Base-by-base conservation (phyloP, 2,797 vertebrate genomes). In the Odontamblyopus rebecca region DNA sequence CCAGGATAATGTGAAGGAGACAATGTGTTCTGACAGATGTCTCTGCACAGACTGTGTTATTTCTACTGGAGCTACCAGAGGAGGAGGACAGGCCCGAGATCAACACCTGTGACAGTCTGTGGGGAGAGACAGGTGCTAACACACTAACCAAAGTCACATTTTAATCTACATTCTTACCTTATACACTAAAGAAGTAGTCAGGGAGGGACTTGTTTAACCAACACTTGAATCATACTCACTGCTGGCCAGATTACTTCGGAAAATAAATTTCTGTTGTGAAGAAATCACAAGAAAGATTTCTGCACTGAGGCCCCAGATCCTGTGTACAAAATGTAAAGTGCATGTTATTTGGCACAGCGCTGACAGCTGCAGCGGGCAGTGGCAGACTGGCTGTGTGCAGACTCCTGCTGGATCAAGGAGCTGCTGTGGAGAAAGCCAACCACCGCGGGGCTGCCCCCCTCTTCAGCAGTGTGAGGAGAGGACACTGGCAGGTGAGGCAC, bases 41-140 rank as follows among this genome's bases (percentile, higher is more conserved):
- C 11, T 73, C 51, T 75, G 41, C 71, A 51, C 50, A 99, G 97
- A 95, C 96, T 67, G 95, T 97, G 71, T 97, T 95, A 54, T 97
- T 97, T 90, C 92, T 99, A 70, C 92, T 99, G 82, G 96, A 97
- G 91, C 95, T 96, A 70, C 96, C 97, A 73, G 96, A 97, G 87
- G 97, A 97, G 50, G 96, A 97, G 78, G 95, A 98, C 75, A 92
- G 95, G 83, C 95, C 97, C 19, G 96, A 98, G 78, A 96, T 99
- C 89, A 97, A 99, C 92, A 96, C 91, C 82, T 94, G 93, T 76
- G 98, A 99, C 92, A 96, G 95, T 75, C 94, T 99, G 1, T 99
- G 97, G 97, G 97, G 97, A 86, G 98, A 99, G 85, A 99, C 97
- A 89, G 97, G 98, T 66, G n/a, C n/a, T 15, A 27, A 48, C 19